Percentiles rank a stretch among this genome's conserved stretches.
phyloP scores from a whole-genome alignment of 2,797 vertebrate genomes.

The Sebastes hopkinsi region DNA sequence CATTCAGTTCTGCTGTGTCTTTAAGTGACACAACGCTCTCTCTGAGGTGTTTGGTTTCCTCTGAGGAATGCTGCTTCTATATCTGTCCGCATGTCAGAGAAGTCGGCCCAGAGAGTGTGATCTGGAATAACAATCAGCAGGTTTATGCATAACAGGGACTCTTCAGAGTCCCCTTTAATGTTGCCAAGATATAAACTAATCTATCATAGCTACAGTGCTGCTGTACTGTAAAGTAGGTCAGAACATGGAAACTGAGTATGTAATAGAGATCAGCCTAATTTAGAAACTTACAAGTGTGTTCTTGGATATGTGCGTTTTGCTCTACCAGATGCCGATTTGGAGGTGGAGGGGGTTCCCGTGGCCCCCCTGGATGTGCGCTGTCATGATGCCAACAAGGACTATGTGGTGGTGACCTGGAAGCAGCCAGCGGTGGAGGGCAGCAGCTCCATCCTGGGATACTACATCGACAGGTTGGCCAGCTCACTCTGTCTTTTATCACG shows the following conservation, averaged over 20 bases:
- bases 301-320: constrained; percentile 14
- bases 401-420: constrained; percentile 98
- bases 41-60: constrained; percentile 64
- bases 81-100: constrained; percentile 64
- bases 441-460: constrained; percentile 93
- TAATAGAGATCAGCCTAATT: constrained; percentile 59
- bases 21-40: constrained; percentile 59
- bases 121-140: not conserved
- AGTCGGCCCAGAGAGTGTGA: constrained; percentile 44
- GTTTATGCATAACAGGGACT: not conserved
- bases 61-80: constrained; percentile 62
- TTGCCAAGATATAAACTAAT: not conserved
- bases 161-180: not conserved
- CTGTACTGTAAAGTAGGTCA: constrained; percentile 44
- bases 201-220: not conserved
- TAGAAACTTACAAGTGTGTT: constrained; percentile 53
- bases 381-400: constrained; percentile 97
- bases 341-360: constrained; percentile 91
- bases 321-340: constrained; percentile 90
- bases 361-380: constrained; percentile 92
- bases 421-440: constrained; percentile 96
- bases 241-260: constrained; percentile 43
- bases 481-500: not conserved
- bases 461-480: constrained; percentile 90
- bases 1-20: constrained; percentile 37